These are phyloP conservation scores for Battus philenor DNA, from an alignment of 1,140 invertebrate species.

Conservation along the genomic window DNA sequence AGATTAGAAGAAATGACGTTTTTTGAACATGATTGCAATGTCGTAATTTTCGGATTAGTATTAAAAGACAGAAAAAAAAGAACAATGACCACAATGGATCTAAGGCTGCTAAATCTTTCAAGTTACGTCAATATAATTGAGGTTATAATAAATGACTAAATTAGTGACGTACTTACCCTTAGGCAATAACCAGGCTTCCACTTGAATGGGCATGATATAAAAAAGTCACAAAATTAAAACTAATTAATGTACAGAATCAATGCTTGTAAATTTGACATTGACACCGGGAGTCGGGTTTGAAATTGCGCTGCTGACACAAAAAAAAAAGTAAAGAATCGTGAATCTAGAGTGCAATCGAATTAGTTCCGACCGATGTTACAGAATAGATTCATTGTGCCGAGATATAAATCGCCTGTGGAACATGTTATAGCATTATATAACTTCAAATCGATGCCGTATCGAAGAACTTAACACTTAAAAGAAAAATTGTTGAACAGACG, in stretches of 20 bases:
- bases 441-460: too few relatives aligned
- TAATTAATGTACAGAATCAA: conserved; percentile 22
- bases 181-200: conserved; percentile 2
- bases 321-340: conserved; percentile 27
- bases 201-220: conserved; percentile 4
- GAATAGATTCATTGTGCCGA: conserved; percentile 18
- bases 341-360: conserved; percentile 34
- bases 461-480: too few relatives aligned
- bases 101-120: too few relatives aligned
- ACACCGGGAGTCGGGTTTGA: conserved; percentile 24
- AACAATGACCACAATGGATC: too few relatives aligned
- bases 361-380: conserved; percentile 35
- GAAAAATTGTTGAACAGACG: too few relatives aligned
- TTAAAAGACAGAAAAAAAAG: too few relatives aligned
- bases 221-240: conserved; percentile 19
- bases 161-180: too few relatives aligned
- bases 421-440: conserved; percentile 22
- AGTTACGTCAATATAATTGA: too few relatives aligned
- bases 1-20: too few relatives aligned
- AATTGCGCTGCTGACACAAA: conserved; percentile 20
- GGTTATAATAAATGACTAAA: conserved; percentile 9
- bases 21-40: too few relatives aligned
- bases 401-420: conserved; percentile 16
- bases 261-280: conserved; percentile 41
- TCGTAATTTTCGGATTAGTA: too few relatives aligned